Conservation (phyloP, 2,888 invertebrate species). For the Thereva nobilitata region DNA sequence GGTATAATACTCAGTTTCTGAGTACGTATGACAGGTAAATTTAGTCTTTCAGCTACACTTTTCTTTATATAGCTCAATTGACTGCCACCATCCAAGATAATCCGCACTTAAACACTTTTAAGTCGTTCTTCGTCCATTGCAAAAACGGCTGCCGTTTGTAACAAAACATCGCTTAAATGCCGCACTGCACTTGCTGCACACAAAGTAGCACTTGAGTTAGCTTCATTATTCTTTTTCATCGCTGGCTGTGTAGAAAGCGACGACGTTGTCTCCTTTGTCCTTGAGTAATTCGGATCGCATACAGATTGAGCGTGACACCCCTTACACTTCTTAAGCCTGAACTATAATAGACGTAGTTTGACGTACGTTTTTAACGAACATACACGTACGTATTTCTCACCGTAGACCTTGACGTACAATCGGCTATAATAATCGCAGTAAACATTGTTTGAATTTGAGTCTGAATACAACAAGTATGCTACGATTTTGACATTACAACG, state of each 20-base stretch:
- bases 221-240: background rate
- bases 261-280: background rate
- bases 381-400: no score
- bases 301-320: slow-evolving; percentile 1
- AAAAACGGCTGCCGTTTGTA: slow-evolving; percentile 36
- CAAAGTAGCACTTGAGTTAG: slow-evolving; percentile 5
- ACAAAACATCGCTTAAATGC: slow-evolving; percentile 19
- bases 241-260: background rate
- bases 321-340: background rate
- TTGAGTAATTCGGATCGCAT: slow-evolving; percentile 13
- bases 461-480: no score
- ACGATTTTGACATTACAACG: no score
- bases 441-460: no score
- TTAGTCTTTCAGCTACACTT: slow-evolving; percentile 16
- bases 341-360: no score
- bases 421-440: no score
- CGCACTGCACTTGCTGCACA: slow-evolving; percentile 5
- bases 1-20: slow-evolving; percentile 33
- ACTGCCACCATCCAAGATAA: no score
- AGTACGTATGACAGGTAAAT: slow-evolving; percentile 31
- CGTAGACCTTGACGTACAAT: no score
- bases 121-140: slow-evolving; percentile 12
- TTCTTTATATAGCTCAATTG: no score
- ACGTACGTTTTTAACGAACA: no score
- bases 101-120: slow-evolving; percentile 13